phyloP scores from a whole-genome alignment of 2,888 invertebrate genomes.

The Eudasyphora cyanicolor region DNA sequence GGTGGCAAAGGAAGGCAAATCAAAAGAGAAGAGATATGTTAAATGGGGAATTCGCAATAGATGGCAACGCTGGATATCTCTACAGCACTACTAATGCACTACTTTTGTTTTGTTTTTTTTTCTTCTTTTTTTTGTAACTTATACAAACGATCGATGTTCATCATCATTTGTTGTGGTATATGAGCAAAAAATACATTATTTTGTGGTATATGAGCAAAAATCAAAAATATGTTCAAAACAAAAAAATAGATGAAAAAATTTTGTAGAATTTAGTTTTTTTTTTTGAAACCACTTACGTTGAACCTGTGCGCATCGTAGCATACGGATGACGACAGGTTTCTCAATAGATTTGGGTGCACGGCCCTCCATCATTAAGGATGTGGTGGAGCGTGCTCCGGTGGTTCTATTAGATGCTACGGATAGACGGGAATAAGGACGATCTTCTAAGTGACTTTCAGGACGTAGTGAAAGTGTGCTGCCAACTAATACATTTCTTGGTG shows the following conservation, averaged over 20 bases:
- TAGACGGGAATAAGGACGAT: slow-evolving; percentile 64
- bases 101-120: background rate
- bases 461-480: slow-evolving; percentile 64
- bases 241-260: background rate
- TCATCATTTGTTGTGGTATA: no score
- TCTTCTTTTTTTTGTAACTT: background rate
- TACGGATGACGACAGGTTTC: slow-evolving; percentile 87
- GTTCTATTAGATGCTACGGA: slow-evolving; percentile 62
- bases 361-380: slow-evolving; percentile 64
- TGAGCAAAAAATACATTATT: background rate
- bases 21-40: background rate
- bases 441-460: slow-evolving; percentile 62
- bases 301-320: slow-evolving; percentile 88
- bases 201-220: background rate
- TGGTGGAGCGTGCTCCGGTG: slow-evolving; percentile 65
- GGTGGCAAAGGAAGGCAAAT: background rate
- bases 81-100: slow-evolving; percentile 25
- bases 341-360: slow-evolving; percentile 71
- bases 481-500: slow-evolving; percentile 65
- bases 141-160: no score
- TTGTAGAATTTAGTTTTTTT: background rate
- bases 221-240: background rate
- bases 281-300: slow-evolving; percentile 85
- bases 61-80: slow-evolving; percentile 8
- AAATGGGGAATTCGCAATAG: background rate